Conservation (phyloP, 2,888 invertebrate genomes). For the Thymelicus lineola region DNA sequence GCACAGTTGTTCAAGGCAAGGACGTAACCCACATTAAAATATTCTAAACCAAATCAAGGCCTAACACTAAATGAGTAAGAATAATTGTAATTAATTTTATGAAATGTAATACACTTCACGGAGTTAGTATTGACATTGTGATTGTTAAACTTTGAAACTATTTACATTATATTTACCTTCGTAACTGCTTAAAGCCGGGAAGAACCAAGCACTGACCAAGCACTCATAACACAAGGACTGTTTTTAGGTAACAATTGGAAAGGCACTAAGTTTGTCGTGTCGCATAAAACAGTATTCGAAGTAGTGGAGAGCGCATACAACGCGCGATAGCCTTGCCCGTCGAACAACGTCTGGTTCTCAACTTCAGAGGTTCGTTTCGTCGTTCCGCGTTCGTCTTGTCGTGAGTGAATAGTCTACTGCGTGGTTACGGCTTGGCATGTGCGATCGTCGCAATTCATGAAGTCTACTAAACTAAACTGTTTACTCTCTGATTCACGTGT, state of each 20-base stretch:
- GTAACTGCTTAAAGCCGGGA: background rate
- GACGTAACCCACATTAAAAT: constrained; percentile 73
- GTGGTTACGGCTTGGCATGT: background rate
- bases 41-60: constrained; percentile 77
- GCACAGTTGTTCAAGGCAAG: constrained; percentile 76
- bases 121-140: constrained; percentile 19
- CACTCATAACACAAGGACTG: constrained; percentile 19
- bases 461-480: constrained; percentile 20
- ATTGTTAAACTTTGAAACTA: background rate
- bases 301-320: constrained; percentile 36
- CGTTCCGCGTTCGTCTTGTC: too few species aligned
- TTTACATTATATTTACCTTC: constrained; percentile 21
- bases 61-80: constrained; percentile 39
- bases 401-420: background rate
- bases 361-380: background rate
- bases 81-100: constrained; percentile 26
- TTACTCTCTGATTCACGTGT: constrained; percentile 15
- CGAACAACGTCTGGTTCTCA: constrained; percentile 51
- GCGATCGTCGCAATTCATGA: constrained; percentile 22
- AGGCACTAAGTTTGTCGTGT: constrained; percentile 38
- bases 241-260: constrained; percentile 22
- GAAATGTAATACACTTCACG: constrained; percentile 24
- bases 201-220: constrained; percentile 15
- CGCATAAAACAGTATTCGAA: constrained; percentile 37
- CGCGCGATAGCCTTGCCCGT: constrained; percentile 48